Base-by-base conservation (phyloP, 2,113 vertebrate genomes). In the Nipponia nippon region DNA sequence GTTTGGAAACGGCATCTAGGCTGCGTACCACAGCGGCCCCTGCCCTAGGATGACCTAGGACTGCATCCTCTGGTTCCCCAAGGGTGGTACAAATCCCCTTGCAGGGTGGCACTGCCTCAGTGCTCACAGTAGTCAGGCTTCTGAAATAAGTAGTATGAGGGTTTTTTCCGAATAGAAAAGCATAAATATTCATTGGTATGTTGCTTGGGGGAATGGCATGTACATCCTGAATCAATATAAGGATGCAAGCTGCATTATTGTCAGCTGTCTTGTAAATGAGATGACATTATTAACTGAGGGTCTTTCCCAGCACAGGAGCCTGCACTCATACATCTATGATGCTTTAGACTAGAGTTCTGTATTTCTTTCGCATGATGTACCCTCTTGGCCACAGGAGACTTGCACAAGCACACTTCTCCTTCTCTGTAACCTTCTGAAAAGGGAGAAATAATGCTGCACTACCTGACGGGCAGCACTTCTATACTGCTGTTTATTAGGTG, bases 181-280 rank as follows among this genome's bases (percentile, higher is more conserved):
- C 23, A 1, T 25, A 34, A 71, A 7, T 19, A 9, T 29, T 44
- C 5, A 3, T 29, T 26, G 14, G 4, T 8, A 13, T 20, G 32
- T 44, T 1, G 2, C n/a, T 6, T 23, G 16, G 14, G 50, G 22
- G 11, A 29, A 44, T 8, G 23, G 30, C 15, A 10, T 2, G 19
- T 71, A 14, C 25, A 7, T 65, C 49, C 42, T 17, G 42, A 50
- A 15, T 38, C 9, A 29, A 9, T 18, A 4, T 8, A 46, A 58
- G 27, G 44, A 44, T 50, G 27, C 55, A 26, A 44, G 32, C 27
- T 38, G 27, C 15, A 1, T 26, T 71, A 7, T 42, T 63, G 36
- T 46, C 42, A 58, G 11, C 27, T 32, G 55, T 55, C 40, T 36
- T 26, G 20, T 53, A 61, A 76, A 44, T 12, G 30, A 12, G 5